phyloP scores from a whole-genome alignment of 2,888 invertebrate genomes.

The Zaprionus obscuricornis region DNA sequence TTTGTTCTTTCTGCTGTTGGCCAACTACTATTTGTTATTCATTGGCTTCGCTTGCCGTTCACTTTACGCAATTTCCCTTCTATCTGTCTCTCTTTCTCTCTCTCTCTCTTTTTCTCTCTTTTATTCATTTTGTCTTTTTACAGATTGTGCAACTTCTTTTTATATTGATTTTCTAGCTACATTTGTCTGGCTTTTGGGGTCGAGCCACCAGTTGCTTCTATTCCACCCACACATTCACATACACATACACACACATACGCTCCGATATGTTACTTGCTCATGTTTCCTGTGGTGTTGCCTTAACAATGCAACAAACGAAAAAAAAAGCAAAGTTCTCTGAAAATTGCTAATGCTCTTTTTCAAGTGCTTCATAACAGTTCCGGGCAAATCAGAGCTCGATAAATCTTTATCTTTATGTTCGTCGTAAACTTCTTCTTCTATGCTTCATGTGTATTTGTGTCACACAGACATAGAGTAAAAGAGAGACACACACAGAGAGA shows the following conservation, averaged over 20 bases:
- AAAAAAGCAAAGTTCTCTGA: conserved; percentile 10
- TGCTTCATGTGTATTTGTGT: background rate
- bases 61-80: conserved; percentile 28
- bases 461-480: no score
- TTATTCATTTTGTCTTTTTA: background rate
- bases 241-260: no score
- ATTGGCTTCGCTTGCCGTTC: conserved; percentile 67
- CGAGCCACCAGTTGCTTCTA: conserved; percentile 64
- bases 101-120: background rate
- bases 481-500: no score
- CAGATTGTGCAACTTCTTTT: conserved; percentile 60
- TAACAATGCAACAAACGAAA: conserved; percentile 29
- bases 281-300: conserved; percentile 5
- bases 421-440: background rate
- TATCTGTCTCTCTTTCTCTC: background rate
- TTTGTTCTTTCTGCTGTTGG: background rate
- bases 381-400: background rate
- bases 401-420: background rate
- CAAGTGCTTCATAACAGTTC: conserved; percentile 21
- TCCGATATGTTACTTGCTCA: no score
- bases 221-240: background rate
- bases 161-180: conserved; percentile 64
- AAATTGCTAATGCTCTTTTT: conserved; percentile 37
- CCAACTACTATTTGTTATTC: conserved; percentile 69
- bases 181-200: conserved; percentile 73